Percentiles rank a stretch among this genome's conserved stretches.
These are phyloP conservation scores for Disparrhopalites patrizii DNA, from an alignment of 2,888 invertebrate species.

Conservation along the genomic window DNA sequence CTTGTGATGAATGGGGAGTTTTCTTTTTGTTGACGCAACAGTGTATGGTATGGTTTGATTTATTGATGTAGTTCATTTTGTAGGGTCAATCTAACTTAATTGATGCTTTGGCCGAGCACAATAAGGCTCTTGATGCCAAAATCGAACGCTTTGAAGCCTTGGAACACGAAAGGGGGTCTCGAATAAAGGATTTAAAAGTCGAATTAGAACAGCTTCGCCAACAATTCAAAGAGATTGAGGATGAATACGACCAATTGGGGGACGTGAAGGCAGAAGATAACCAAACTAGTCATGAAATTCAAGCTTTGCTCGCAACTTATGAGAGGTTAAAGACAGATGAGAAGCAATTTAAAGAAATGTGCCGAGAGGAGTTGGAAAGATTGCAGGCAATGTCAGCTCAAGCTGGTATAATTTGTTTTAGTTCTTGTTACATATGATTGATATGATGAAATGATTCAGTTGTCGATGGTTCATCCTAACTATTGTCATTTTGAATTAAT, in stretches of 20 bases:
- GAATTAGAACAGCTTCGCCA: slow-evolving; percentile 28
- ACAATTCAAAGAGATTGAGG: slow-evolving; percentile 28
- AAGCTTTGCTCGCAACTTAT: slow-evolving; percentile 50
- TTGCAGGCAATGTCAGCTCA: slow-evolving; percentile 51
- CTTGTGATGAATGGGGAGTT: too few relatives aligned
- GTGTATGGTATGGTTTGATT: too few relatives aligned
- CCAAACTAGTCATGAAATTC: slow-evolving; percentile 32
- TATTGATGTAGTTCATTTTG: too few relatives aligned
- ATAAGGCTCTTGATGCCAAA: slow-evolving; percentile 37
- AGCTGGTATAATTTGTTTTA: slow-evolving; percentile 24
- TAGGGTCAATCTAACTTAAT: slow-evolving; percentile 22
- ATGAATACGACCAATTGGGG: slow-evolving; percentile 21
- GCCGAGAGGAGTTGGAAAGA: slow-evolving; percentile 62
- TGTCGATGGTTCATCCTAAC: too few relatives aligned
- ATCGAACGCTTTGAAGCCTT: slow-evolving; percentile 28
- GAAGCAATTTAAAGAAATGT: slow-evolving; percentile 67
- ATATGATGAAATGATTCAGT: too few relatives aligned
- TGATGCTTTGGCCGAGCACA: slow-evolving; percentile 37
- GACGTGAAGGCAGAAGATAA: slow-evolving; percentile 19
- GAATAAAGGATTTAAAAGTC: slow-evolving; percentile 12
- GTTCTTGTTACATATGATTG: too few relatives aligned
- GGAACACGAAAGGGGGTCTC: slow-evolving; percentile 5
- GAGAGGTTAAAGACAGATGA: slow-evolving; percentile 70
- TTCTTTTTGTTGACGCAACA: too few relatives aligned
- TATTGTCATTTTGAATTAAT: too few relatives aligned